Evolutionary conservation across 2,888 invertebrate species (phyloP).

Genomic region (Latrodectus elegans): DNA sequence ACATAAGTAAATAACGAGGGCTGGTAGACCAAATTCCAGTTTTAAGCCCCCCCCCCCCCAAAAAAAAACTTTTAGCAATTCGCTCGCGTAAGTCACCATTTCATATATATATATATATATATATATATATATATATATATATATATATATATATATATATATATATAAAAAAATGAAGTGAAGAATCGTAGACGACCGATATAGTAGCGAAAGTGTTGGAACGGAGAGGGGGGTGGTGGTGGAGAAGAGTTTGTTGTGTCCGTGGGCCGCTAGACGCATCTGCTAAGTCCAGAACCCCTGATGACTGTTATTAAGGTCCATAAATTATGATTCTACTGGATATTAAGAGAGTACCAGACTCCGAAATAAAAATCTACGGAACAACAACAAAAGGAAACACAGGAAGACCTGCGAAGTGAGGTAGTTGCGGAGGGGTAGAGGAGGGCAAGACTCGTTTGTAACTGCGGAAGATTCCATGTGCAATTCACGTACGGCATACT

Average conservation of each 20-base stretch:
- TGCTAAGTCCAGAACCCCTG: conserved; percentile 43
- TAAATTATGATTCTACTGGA: conserved; percentile 62
- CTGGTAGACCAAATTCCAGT: too few relatives aligned
- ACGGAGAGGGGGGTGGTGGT: background rate
- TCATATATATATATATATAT: too few relatives aligned
- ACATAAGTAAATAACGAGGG: too few relatives aligned
- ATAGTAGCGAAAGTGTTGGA: too few relatives aligned
- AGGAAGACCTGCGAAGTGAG: background rate
- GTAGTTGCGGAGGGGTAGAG: background rate
- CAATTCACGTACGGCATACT: conserved; percentile 5
- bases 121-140: too few relatives aligned
- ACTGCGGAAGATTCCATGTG: background rate
- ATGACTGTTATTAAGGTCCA: conserved; percentile 67
- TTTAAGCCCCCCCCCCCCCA: too few relatives aligned
- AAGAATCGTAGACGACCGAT: too few relatives aligned
- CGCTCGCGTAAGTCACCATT: too few relatives aligned
- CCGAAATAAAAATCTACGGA: background rate
- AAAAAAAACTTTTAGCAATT: too few relatives aligned
- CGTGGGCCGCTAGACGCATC: conserved; percentile 47
- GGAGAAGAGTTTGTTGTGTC: background rate
- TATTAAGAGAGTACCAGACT: background rate
- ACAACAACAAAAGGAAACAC: background rate
- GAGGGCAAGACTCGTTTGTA: background rate
- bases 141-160: too few relatives aligned
- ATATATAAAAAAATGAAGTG: too few relatives aligned